Percentiles rank a stretch among this genome's conserved stretches.
Conservation (phyloP, 2,113 vertebrate species). For the Orycteropus afer region DNA sequence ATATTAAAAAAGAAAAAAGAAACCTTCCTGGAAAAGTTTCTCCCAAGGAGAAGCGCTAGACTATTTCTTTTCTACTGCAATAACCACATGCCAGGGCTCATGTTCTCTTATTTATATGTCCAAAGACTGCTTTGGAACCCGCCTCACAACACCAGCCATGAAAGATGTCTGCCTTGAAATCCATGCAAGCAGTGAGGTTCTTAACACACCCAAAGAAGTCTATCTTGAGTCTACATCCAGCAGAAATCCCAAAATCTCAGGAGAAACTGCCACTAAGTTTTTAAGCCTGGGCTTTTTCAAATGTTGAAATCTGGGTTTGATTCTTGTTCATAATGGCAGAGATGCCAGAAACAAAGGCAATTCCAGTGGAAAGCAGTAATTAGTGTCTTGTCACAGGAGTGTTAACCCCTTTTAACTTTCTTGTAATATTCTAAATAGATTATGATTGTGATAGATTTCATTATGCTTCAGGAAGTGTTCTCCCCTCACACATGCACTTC, state of each 20-base stretch:
- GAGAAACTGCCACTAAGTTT: not conserved
- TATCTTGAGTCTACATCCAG: not conserved
- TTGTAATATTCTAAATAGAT: not conserved
- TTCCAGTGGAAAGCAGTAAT: not conserved
- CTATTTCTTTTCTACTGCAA: not conserved
- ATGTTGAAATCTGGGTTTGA: not conserved
- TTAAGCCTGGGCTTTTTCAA: conserved; percentile 23
- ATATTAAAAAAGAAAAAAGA: not conserved
- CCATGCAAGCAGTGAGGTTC: not conserved
- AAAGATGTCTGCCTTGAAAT: not conserved
- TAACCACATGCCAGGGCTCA: not conserved
- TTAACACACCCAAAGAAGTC: not conserved
- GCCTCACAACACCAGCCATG: not conserved
- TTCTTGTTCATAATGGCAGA: not conserved
- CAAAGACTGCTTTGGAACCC: not conserved
- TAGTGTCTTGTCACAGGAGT: not conserved
- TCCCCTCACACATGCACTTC: not conserved
- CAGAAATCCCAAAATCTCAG: not conserved
- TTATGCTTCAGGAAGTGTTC: not conserved
- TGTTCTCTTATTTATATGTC: not conserved
- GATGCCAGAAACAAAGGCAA: not conserved
- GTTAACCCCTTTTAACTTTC: conserved; percentile 26
- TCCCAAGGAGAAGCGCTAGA: not conserved
- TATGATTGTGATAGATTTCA: not conserved
- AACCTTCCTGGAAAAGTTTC: no score